These are phyloP conservation scores for Thecophora atra DNA, from an alignment of 2,888 invertebrate species.

Conservation along the genomic window DNA sequence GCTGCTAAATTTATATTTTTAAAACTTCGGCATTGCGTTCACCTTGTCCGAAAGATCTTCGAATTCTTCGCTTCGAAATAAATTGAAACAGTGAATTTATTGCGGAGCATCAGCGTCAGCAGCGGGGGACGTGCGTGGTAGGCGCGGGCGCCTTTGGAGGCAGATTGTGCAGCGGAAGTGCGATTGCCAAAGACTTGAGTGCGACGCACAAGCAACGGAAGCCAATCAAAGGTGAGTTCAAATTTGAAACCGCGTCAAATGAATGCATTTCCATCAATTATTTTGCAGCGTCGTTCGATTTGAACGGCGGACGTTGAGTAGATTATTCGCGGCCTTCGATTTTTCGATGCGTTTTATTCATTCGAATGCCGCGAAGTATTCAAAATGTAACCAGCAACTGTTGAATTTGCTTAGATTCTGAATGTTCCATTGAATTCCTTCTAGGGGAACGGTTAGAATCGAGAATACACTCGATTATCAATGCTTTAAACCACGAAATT, in stretches of 20 bases:
- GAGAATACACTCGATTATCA: too few species aligned
- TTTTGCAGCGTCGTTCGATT: not conserved
- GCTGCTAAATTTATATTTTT: slow-evolving; percentile 22
- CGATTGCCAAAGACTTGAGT: not conserved
- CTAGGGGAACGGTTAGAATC: too few species aligned
- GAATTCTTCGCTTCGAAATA: not conserved
- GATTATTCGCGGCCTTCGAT: not conserved
- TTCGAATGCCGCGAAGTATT: too few species aligned
- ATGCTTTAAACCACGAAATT: too few species aligned
- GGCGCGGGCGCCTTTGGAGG: too few species aligned
- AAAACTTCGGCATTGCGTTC: slow-evolving; percentile 18
- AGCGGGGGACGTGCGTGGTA: not conserved
- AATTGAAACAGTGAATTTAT: not conserved
- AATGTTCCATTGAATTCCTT: too few species aligned
- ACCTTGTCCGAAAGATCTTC: not conserved
- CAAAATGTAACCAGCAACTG: too few species aligned
- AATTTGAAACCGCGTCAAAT: not conserved
- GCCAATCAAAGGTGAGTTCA: not conserved
- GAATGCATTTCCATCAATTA: slow-evolving; percentile 7
- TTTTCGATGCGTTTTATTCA: not conserved
- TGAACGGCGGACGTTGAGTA: too few species aligned
- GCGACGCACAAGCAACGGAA: not conserved
- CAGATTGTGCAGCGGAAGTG: not conserved
- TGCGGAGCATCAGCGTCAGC: not conserved
- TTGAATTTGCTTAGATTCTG: too few species aligned